Evolutionary conservation across 2,888 invertebrate genomes (phyloP), one percentile per base, ranked within the genome.

Genomic region (Sthenelais limicola): DNA sequence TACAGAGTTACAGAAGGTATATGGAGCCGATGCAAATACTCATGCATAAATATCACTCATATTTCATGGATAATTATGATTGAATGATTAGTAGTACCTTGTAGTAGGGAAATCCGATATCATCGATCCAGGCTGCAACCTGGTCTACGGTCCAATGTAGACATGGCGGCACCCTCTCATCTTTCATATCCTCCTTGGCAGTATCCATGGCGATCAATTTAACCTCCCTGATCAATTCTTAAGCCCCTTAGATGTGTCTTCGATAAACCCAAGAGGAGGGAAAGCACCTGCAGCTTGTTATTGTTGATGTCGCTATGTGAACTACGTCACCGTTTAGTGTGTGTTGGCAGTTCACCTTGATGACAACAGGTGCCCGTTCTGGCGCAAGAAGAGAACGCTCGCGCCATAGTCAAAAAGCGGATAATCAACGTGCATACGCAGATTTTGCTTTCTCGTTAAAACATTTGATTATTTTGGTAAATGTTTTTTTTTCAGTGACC

Each of bases 101-200:
- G 62, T 79, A 79, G 24, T 71, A 48, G 12, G 73, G 74, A 66
- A 79, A 74, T 30, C 79, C 79, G 3, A 74, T 52, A 35, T 77
- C 67, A 32, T 76, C 72, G n/a, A 79, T 68, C 78, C 78, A 79
- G 2, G 76, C 71, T 7, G 76, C 74, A 9, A 79, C 79, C n/a
- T 79, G 58, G 18, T 78, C 72, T 15, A 58, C 49, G 4, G 74
- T 48, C 79, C 79, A 79, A 43, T 84, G 83, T 28, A 85, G 70
- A 76, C 82, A 82, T 47, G 75, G 77, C n/a, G 86, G 85, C 28
- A 86, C 83, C 26, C 83, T 68, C 26, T 80, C 80, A 77, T 85
- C 84, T 74, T 84, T 84, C 71, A 86, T 71, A 74, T 86, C 86
- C 30, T 67, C 67, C 5, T 48, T 26, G 21, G 35, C 43, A 4